Percentiles rank a stretch among this genome's conserved stretches.
Conservation (phyloP, 2,797 vertebrate genomes). For the Loriculus beryllinus region DNA sequence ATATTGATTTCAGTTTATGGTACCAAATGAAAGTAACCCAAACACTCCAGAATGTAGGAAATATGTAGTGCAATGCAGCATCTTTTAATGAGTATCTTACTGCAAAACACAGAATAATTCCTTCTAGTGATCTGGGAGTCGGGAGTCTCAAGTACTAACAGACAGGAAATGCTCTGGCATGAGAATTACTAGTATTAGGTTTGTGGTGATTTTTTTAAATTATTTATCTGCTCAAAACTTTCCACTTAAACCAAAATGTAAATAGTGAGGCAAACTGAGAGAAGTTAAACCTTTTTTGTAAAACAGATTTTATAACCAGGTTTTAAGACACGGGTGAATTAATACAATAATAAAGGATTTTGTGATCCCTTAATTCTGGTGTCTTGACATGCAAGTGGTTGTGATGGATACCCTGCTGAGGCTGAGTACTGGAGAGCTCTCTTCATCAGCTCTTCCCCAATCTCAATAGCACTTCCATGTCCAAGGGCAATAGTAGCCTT, state of each 20-base stretch:
- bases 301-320: not conserved
- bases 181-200: not conserved
- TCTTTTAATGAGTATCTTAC: not conserved
- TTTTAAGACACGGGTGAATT: not conserved
- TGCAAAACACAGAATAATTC: not conserved
- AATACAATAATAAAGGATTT: not conserved
- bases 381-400: not conserved
- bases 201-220: not conserved
- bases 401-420: constrained; percentile 81
- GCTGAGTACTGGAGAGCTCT: constrained; percentile 91
- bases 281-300: not conserved
- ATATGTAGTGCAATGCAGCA: not conserved
- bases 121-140: not conserved
- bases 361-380: not conserved
- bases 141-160: not conserved
- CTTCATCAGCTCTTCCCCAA: constrained; percentile 83
- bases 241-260: not conserved
- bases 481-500: constrained; percentile 77
- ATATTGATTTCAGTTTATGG: not conserved
- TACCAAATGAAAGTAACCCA: not conserved
- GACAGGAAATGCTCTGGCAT: not conserved
- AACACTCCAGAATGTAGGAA: not conserved
- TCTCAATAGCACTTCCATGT: constrained; percentile 76
- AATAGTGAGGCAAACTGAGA: not conserved
- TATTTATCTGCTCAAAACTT: not conserved